phyloP scores from a whole-genome alignment of 2,113 vertebrate genomes.

The Onychorhynchus coronatus region DNA sequence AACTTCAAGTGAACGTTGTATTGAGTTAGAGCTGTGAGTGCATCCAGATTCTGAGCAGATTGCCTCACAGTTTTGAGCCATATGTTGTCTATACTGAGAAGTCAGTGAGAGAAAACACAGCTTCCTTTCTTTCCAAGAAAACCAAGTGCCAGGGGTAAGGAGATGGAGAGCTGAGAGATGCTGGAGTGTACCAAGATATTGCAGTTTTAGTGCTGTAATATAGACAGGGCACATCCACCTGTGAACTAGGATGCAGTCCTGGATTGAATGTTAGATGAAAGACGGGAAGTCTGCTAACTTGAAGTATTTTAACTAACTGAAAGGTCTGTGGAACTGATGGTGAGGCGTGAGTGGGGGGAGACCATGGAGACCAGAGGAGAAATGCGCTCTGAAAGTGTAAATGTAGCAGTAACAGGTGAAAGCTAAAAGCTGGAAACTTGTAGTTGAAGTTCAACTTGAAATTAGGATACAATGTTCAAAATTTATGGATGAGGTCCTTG shows the following conservation, averaged over 20 bases:
- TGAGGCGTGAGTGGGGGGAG: neutral
- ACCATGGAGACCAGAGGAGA: no score
- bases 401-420: neutral
- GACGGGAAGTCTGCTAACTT: neutral
- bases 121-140: constrained; percentile 49
- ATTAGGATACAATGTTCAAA: neutral
- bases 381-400: neutral
- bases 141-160: neutral
- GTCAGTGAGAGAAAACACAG: constrained; percentile 20
- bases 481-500: neutral
- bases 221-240: neutral
- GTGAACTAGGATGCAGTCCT: neutral
- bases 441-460: neutral
- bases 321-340: neutral
- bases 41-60: constrained; percentile 48
- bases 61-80: constrained; percentile 47
- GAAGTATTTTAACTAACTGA: neutral
- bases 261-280: neutral
- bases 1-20: neutral
- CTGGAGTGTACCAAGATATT: neutral
- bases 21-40: neutral
- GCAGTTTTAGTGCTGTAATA: neutral
- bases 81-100: constrained; percentile 59
- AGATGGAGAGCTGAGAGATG: neutral
- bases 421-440: neutral